A percentile compares a stretch with the other conserved stretches of the same genome.
These are phyloP conservation scores for Ephestia elutella DNA, from an alignment of 1,140 invertebrate genomes.

Conservation along the genomic window DNA sequence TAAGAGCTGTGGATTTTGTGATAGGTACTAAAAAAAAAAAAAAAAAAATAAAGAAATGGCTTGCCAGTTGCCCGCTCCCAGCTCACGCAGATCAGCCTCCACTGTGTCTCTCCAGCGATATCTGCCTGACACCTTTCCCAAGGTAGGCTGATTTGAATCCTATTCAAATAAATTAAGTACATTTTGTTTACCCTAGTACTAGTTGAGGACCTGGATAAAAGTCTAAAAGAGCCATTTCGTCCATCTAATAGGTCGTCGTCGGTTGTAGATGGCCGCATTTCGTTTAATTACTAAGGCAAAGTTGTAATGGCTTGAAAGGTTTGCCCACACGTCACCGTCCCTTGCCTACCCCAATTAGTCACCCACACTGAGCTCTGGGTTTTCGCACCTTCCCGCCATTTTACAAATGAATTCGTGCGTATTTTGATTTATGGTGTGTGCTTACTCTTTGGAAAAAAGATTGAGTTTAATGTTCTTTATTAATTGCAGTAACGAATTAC, in stretches of 20 bases:
- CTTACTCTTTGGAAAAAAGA: background rate
- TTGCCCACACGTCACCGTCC: conserved; percentile 11
- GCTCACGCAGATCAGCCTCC: too few relatives aligned
- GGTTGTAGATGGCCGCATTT: conserved; percentile 6
- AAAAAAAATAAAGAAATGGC: too few relatives aligned
- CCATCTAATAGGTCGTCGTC: background rate
- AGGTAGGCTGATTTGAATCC: too few relatives aligned
- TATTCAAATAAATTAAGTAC: too few relatives aligned
- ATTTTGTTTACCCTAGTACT: too few relatives aligned
- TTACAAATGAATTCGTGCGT: conserved; percentile 6
- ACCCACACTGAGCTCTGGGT: background rate
- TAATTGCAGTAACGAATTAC: too few relatives aligned
- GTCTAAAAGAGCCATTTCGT: background rate
- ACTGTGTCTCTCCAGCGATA: too few relatives aligned
- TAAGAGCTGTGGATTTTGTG: too few relatives aligned
- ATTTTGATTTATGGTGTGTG: background rate
- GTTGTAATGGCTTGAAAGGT: conserved; percentile 12
- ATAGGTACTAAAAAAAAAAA: too few relatives aligned
- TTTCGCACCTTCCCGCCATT: conserved; percentile 10
- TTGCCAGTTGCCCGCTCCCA: too few relatives aligned
- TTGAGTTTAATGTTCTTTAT: too few relatives aligned
- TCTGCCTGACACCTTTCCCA: too few relatives aligned
- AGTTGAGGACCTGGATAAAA: background rate
- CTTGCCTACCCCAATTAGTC: conserved; percentile 11
- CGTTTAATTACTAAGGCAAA: conserved; percentile 13